Evolutionary conservation across 30 jellyfish, hydroid and myxozoan species (phyloP).

Genomic region (Turritopsis dohrnii): DNA sequence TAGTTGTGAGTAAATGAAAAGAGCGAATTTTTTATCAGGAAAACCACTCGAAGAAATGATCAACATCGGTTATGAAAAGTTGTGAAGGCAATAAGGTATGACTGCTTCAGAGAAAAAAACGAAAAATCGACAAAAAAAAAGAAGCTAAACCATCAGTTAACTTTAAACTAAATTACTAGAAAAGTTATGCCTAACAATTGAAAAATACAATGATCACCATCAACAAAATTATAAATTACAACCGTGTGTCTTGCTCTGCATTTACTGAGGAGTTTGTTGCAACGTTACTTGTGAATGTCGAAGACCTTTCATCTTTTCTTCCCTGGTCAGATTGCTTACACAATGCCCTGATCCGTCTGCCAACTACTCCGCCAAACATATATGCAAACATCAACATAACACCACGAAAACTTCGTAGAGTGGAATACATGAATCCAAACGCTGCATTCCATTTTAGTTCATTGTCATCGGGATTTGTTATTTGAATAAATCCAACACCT

Average conservation of each 20-base stretch:
- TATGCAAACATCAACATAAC: conserved; percentile 17
- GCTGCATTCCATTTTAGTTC: not conserved
- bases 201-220: too few relatives aligned
- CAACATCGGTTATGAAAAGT: too few relatives aligned
- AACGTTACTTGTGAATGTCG: not conserved
- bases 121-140: too few relatives aligned
- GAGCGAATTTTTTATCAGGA: too few relatives aligned
- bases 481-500: conserved; percentile 6
- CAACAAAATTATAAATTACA: not conserved
- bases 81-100: too few relatives aligned
- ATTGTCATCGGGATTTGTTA: not conserved
- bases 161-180: too few relatives aligned
- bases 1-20: too few relatives aligned
- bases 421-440: conserved; percentile 13
- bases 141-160: too few relatives aligned
- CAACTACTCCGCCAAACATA: not conserved
- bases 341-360: not conserved
- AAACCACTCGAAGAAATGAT: too few relatives aligned
- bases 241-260: not conserved
- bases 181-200: too few relatives aligned
- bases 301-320: not conserved
- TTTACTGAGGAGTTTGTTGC: not conserved
- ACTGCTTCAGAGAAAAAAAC: too few relatives aligned
- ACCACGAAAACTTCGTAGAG: conserved; percentile 18
- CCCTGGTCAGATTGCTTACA: not conserved